Evolutionary conservation across 2,797 vertebrate species (phyloP), one percentile per base, ranked within the genome.

Genomic region (Crocidura indochinensis): DNA sequence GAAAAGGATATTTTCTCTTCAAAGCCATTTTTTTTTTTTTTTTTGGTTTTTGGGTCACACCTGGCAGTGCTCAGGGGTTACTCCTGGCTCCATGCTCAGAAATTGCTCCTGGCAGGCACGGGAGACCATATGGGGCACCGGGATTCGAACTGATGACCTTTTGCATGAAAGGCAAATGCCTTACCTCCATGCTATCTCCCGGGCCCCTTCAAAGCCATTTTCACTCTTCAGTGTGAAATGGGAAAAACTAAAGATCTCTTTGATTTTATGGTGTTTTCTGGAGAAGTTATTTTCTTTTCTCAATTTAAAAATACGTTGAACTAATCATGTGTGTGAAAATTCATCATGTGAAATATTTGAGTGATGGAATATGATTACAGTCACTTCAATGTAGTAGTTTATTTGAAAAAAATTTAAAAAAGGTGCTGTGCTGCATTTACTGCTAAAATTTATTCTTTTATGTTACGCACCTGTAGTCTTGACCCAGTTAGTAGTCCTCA

Each of bases 11-110:
- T 91, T 94, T 78, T 72, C 24, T 49, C 38, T 88, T 92, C 73
- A 84, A 93, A 86, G 60, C 24, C 67, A 78, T 69, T 90, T 87
- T n/a, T n/a, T n/a, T n/a, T n/a, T n/a, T n/a, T n/a, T n/a, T n/a
- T n/a, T n/a, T n/a, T n/a, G n/a, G n/a, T n/a, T n/a, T n/a, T n/a
- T n/a, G n/a, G n/a, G n/a, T n/a, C n/a, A n/a, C n/a, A n/a, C n/a
- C n/a, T n/a, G n/a, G n/a, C n/a, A n/a, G n/a, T n/a, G n/a, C n/a
- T n/a, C n/a, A n/a, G n/a, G n/a, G n/a, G n/a, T n/a, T n/a, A n/a
- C n/a, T n/a, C n/a, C n/a, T n/a, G n/a, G n/a, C n/a, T n/a, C n/a
- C n/a, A n/a, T n/a, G n/a, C n/a, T n/a, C n/a, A n/a, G n/a, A n/a
- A n/a, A n/a, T n/a, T n/a, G n/a, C n/a, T n/a, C n/a, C n/a, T n/a